These are phyloP conservation scores for Poicephalus gulielmi DNA, from an alignment of 2,113 vertebrate species.

Conservation along the genomic window DNA sequence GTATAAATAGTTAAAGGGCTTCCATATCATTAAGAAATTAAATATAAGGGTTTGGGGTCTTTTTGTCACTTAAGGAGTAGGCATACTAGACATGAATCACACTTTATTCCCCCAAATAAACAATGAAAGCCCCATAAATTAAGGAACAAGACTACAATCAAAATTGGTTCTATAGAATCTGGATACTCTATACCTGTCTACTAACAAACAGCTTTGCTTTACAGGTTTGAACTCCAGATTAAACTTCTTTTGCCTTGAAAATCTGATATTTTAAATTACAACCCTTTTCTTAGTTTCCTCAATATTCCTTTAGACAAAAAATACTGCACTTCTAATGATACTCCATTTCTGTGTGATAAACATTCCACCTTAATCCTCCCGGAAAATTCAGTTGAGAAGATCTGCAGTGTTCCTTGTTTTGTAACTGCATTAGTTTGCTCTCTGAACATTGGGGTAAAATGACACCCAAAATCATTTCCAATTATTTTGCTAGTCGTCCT, in stretches of 20 bases:
- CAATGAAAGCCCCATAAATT: background rate
- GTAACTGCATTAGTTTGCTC: background rate
- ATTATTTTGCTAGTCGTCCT: background rate
- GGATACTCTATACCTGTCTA: background rate
- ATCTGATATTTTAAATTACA: background rate
- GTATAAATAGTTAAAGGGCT: background rate
- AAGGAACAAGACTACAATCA: background rate
- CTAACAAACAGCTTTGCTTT: background rate
- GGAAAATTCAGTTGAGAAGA: background rate
- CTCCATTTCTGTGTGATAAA: background rate
- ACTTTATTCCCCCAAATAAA: background rate
- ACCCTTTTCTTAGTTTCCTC: background rate
- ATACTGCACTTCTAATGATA: background rate
- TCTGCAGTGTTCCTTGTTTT: background rate
- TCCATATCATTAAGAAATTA: background rate
- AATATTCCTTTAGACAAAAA: background rate
- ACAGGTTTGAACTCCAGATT: background rate
- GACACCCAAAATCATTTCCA: background rate
- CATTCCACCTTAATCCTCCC: background rate
- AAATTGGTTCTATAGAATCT: background rate
- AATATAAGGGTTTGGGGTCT: background rate
- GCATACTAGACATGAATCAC: background rate
- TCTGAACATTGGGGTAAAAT: background rate
- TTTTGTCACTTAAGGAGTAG: background rate
- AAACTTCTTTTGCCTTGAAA: background rate